Percentiles rank a stretch among this genome's conserved stretches.
These are phyloP conservation scores for Falcunculus frontatus DNA, from an alignment of 2,113 vertebrate species.

Conservation along the genomic window DNA sequence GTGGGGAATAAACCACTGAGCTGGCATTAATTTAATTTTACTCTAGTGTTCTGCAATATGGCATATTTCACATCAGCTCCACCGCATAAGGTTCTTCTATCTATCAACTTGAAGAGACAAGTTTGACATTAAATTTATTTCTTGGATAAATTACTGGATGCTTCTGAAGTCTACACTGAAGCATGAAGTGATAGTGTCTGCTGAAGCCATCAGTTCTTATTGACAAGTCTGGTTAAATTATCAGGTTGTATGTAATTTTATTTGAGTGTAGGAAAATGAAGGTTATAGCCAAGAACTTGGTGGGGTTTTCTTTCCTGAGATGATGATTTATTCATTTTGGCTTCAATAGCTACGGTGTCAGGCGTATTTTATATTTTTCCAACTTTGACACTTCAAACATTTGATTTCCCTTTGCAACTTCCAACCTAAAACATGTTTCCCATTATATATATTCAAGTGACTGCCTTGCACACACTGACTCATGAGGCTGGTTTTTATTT, in stretches of 20 bases:
- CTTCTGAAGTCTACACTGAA: constrained; percentile 30
- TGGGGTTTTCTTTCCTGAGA: constrained; percentile 72
- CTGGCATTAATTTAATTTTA: constrained; percentile 42
- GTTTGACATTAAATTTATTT: constrained; percentile 44
- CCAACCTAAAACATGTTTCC: constrained; percentile 72
- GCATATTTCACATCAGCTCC: constrained; percentile 16
- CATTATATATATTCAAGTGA: constrained; percentile 70
- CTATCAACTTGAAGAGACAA: constrained; percentile 37
- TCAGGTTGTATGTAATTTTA: constrained; percentile 74
- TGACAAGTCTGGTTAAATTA: constrained; percentile 78
- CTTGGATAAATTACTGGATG: constrained; percentile 48
- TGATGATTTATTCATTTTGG: constrained; percentile 76
- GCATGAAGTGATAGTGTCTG: constrained; percentile 61
- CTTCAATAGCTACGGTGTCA: constrained; percentile 67
- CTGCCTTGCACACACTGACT: constrained; percentile 66
- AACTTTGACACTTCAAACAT: constrained; percentile 74
- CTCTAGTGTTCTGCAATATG: neutral
- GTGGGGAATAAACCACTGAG: constrained; percentile 23
- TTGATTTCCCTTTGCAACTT: constrained; percentile 75
- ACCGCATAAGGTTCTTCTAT: neutral
- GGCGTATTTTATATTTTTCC: constrained; percentile 71
- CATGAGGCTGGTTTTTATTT: constrained; percentile 70
- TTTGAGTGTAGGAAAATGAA: constrained; percentile 71
- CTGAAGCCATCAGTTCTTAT: constrained; percentile 68
- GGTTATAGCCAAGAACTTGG: constrained; percentile 71